These are phyloP conservation scores for Chelonia mydas DNA, from an alignment of 2,797 vertebrate genomes.

Conservation along the genomic window DNA sequence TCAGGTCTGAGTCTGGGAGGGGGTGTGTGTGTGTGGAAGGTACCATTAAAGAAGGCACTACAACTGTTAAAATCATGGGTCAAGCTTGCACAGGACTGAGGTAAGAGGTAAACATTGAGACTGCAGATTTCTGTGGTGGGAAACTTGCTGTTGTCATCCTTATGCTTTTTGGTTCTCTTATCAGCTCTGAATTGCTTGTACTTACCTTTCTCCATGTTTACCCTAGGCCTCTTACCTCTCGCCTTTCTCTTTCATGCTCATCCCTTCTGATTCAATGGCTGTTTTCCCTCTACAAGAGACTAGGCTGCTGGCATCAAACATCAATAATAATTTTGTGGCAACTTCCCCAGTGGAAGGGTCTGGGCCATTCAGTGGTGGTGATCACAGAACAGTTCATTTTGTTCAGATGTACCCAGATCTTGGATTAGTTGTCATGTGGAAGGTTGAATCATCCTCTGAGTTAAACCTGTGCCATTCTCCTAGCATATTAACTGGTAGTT, in stretches of 20 bases:
- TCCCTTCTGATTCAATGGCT: background rate
- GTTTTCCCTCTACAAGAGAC: background rate
- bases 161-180: background rate
- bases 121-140: background rate
- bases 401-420: background rate
- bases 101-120: background rate
- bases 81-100: background rate
- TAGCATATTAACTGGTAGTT: background rate
- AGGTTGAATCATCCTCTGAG: background rate
- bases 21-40: background rate
- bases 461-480: background rate
- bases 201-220: background rate
- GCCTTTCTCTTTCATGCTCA: background rate
- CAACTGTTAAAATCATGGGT: background rate
- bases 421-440: background rate
- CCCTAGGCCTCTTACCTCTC: background rate
- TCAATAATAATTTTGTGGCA: background rate
- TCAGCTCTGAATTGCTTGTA: background rate
- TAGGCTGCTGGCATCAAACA: background rate
- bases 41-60: background rate
- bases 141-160: background rate
- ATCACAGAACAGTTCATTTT: background rate
- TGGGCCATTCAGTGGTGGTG: background rate
- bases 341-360: background rate
- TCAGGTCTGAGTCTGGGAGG: fast-evolving